A percentile compares a stretch with the other conserved stretches of the same genome.
These are phyloP conservation scores for Xenus cinereus DNA, from an alignment of 2,113 vertebrate genomes.

Conservation along the genomic window DNA sequence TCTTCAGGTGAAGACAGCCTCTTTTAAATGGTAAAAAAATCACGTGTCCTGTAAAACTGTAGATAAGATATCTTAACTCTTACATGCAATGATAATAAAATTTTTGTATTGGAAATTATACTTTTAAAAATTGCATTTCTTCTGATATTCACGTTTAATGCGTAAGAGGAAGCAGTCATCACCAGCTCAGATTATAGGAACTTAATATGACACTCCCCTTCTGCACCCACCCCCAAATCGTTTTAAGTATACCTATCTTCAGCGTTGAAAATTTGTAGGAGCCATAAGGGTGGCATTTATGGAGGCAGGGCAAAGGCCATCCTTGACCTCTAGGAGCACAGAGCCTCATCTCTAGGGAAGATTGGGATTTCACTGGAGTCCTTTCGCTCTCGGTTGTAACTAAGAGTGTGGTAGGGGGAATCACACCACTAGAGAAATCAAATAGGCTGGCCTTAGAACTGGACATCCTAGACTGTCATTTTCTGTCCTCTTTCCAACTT, in stretches of 20 bases:
- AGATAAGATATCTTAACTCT: background rate
- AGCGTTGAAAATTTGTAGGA: background rate
- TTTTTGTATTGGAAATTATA: background rate
- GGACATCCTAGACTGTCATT: background rate
- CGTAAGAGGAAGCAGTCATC: background rate
- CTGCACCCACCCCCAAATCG: rapidly evolving
- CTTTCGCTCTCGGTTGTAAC: background rate
- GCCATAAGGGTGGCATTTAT: background rate
- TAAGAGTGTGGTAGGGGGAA: background rate
- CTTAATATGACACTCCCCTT: background rate
- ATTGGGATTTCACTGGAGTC: background rate
- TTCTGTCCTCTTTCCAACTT: background rate
- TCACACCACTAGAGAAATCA: background rate
- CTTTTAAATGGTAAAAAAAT: background rate
- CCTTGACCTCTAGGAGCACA: rapidly evolving
- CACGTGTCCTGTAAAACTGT: background rate
- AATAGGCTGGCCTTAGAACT: background rate
- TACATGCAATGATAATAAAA: background rate
- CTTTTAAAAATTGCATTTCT: background rate
- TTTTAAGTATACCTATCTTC: background rate
- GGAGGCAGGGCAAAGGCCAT: background rate
- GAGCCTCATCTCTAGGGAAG: background rate
- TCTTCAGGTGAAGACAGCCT: background rate
- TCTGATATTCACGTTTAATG: background rate
- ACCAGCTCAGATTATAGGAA: background rate